Percentiles rank a stretch among this genome's conserved stretches.
Conservation (phyloP, 2,888 invertebrate species). For the Tachina fera region DNA sequence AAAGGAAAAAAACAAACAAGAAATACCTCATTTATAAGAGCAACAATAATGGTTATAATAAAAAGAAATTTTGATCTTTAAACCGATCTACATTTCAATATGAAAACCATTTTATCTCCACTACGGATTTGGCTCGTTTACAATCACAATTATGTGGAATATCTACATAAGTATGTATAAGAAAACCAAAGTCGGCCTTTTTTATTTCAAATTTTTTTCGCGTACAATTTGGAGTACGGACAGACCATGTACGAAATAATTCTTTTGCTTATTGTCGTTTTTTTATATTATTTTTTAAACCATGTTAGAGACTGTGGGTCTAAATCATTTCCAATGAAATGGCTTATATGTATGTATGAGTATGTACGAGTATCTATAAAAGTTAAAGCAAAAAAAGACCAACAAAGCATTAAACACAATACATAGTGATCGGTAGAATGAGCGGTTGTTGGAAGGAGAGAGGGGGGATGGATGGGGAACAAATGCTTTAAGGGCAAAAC, state of each 20-base stretch:
- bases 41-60: conserved; percentile 11
- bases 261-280: conserved; percentile 23
- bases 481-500: conserved; percentile 72
- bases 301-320: conserved; percentile 47
- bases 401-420: conserved; percentile 9
- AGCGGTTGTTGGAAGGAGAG: no score
- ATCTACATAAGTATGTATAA: conserved; percentile 57
- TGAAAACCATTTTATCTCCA: conserved; percentile 36
- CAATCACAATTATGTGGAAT: conserved; percentile 53
- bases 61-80: conserved; percentile 66
- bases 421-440: background rate
- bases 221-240: background rate
- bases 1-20: conserved; percentile 13
- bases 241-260: conserved; percentile 40
- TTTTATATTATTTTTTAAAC: conserved; percentile 11
- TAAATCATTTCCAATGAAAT: conserved; percentile 70
- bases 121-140: conserved; percentile 27
- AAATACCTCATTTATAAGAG: conserved; percentile 10
- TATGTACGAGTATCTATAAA: conserved; percentile 26
- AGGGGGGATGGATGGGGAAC: conserved; percentile 5
- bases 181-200: conserved; percentile 60
- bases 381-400: conserved; percentile 32
- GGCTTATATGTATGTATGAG: conserved; percentile 42
- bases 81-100: conserved; percentile 61
- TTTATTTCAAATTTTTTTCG: conserved; percentile 25